phyloP scores from a whole-genome alignment of 2,113 vertebrate species.

The Scartelaos histophorus region DNA sequence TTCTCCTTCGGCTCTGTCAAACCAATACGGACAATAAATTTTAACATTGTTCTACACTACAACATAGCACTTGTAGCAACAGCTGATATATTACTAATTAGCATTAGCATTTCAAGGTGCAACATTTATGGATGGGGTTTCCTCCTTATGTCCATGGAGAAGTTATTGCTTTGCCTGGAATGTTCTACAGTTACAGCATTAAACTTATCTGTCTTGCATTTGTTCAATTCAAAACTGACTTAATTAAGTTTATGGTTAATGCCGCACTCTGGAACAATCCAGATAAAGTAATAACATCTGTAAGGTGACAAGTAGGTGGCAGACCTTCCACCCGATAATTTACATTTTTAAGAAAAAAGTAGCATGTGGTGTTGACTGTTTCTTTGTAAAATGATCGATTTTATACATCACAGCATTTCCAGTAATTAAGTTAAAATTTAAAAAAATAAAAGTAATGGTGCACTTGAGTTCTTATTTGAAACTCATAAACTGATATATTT shows the following conservation, averaged over 20 bases:
- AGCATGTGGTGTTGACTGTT: no score
- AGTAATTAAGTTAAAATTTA: no score
- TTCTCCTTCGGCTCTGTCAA: slow-evolving; percentile 59
- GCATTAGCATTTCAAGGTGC: no score
- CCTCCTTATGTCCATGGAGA: background rate
- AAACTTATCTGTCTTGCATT: background rate
- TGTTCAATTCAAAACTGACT: no score
- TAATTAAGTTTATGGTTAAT: background rate
- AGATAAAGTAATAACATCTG: background rate
- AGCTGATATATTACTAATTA: no score
- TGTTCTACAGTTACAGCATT: background rate
- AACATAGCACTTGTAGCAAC: background rate
- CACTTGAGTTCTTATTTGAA: no score
- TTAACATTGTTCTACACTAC: background rate
- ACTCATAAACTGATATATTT: no score
- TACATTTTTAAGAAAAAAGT: background rate
- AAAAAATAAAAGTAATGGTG: no score
- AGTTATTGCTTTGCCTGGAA: background rate
- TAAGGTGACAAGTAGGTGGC: background rate
- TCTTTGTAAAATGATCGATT: no score
- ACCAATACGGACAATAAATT: background rate
- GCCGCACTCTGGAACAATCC: background rate
- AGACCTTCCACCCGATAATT: background rate
- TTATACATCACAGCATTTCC: no score
- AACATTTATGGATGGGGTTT: background rate